Conservation (phyloP, 2,797 vertebrate genomes). For the Triplophysa bombifrons region DNA sequence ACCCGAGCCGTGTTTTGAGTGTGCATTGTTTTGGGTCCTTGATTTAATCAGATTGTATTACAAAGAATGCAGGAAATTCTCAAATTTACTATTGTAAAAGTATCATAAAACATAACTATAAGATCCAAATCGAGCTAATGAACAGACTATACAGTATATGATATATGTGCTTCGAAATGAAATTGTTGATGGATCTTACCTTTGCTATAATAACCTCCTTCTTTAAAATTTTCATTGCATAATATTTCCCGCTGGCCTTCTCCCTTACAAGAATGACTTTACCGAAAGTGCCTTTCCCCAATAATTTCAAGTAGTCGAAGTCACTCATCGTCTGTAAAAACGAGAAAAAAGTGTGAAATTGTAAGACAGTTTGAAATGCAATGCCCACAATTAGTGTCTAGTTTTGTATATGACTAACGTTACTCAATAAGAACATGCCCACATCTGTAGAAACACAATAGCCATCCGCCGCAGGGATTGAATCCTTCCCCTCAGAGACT, state of each 20-base stretch:
- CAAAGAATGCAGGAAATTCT: not conserved
- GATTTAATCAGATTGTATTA: conserved; percentile 25
- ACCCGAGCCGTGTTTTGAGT: not conserved
- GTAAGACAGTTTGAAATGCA: not conserved
- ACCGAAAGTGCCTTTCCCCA: conserved; percentile 97
- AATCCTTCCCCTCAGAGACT: conserved; percentile 29
- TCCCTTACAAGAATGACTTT: conserved; percentile 98
- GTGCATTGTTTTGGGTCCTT: conserved; percentile 1
- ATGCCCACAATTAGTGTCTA: conserved; percentile 2
- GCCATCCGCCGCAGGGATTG: conserved; percentile 14
- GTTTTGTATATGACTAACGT: conserved; percentile 13
- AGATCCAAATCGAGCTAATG: not conserved
- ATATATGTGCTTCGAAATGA: not conserved
- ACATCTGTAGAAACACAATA: conserved; percentile 10
- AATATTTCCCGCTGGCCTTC: conserved; percentile 97
- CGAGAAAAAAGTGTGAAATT: conserved; percentile 3
- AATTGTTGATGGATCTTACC: conserved; percentile 71
- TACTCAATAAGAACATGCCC: not conserved
- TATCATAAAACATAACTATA: not conserved
- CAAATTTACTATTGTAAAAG: conserved; percentile 1
- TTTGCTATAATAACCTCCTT: conserved; percentile 99
- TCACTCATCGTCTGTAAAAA: conserved; percentile 93
- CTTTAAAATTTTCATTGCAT: conserved; percentile 99
- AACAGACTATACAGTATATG: not conserved
- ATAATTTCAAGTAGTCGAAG: conserved; percentile 98